Evolutionary conservation across 2,113 vertebrate genomes (phyloP).

Genomic region (Tachuris rubrigastra): DNA sequence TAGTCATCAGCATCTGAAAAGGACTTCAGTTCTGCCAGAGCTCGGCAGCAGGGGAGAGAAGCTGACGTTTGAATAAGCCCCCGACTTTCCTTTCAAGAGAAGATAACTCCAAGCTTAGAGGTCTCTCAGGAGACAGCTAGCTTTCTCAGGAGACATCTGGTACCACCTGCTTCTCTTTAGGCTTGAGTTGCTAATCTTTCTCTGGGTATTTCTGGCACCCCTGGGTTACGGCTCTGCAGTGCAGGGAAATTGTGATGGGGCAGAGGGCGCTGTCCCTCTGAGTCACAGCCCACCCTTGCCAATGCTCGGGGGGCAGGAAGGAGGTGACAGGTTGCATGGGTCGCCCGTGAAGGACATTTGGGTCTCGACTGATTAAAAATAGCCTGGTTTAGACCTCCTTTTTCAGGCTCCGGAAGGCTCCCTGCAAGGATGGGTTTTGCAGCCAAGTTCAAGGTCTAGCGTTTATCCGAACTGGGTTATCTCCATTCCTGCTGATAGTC

Average conservation of each 20-base stretch:
- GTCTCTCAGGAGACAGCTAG: not conserved
- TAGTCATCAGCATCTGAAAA: constrained; percentile 34
- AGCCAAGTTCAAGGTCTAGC: constrained; percentile 48
- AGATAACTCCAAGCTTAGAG: not conserved
- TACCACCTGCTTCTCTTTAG: not conserved
- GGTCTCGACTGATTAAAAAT: constrained; percentile 24
- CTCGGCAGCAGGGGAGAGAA: constrained; percentile 9
- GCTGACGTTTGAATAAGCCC: not conserved
- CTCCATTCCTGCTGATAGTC: constrained; percentile 37
- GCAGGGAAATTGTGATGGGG: not conserved
- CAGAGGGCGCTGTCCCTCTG: not conserved
- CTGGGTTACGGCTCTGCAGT: not conserved
- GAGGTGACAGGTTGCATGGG: rapidly evolving
- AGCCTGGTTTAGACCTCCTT: constrained; percentile 28
- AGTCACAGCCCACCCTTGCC: not conserved
- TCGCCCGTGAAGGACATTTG: not conserved
- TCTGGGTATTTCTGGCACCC: not conserved
- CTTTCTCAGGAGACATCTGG: constrained; percentile 41
- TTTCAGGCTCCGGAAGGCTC: not conserved
- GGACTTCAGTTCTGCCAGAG: constrained; percentile 4
- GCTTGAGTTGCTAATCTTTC: not conserved
- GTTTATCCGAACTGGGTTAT: constrained; percentile 44
- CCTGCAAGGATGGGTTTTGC: constrained; percentile 6
- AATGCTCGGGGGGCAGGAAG: not conserved
- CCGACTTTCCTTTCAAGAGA: not conserved